Base-by-base conservation (phyloP, 1,140 invertebrate genomes). In the Chironomus tepperi region DNA sequence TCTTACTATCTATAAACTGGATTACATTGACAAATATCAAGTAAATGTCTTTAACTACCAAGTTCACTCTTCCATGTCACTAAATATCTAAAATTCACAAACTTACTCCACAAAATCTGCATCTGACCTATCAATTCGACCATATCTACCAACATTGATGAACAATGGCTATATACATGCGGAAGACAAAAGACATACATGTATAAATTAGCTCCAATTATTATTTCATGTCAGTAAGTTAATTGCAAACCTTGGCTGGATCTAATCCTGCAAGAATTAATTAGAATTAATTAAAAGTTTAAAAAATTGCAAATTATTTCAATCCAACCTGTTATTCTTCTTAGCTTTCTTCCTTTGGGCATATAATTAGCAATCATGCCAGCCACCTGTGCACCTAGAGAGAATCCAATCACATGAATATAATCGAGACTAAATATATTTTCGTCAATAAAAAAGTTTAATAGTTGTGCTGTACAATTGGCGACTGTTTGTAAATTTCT, bases 381-480 rank as follows among this genome's bases (percentile, higher is more conserved):
- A 0, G 93, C 91, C 2, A 91, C 87, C 77, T 98, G 94, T 0
- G 90, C 93, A 0, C 96, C 96, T 9, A 98, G 85, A 9, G 43
- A 21, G 12, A 74, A 74, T 0, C 95, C 96, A 77, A 98, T 92
- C 3, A 97, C 81, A 79, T 98, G 95, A 75, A 94, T 85, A 73
- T 82, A 84, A n/a, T 84, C 78, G 21, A 91, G 79, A 0, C 82
- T 74, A 2, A 91, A 84, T 1, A 85, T 84, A 47, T 84, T 81
- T 0, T 82, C 81, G 2, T 82, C 81, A 24, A 89, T 83, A 65
- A 92, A 78, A 77, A 85, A 86, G 74, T 88, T 87, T 9, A 92
- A 84, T 74, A 92, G 84, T 76, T 86, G 85, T 0, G 88, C 89
- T 0, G 84, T 81, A 76, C 87, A 89, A 74, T 81, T 84, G 19